Base-by-base conservation (phyloP, 53 echinoderm and acorn worm genomes). In the Holothuria scabra region DNA sequence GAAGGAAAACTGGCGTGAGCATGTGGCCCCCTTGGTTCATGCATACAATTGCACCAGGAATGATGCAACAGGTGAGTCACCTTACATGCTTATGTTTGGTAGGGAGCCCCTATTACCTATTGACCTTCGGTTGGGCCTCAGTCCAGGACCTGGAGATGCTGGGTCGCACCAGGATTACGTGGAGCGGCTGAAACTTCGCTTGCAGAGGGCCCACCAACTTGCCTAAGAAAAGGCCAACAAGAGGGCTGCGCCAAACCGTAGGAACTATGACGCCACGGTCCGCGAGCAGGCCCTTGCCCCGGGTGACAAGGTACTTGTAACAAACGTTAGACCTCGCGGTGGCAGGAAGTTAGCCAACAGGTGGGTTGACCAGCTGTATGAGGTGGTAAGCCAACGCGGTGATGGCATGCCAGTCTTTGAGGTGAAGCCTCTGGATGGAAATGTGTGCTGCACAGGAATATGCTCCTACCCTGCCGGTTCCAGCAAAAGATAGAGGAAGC, bases 391-490 rank as follows among this genome's bases (percentile, higher is more conserved):
- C 29, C 81, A 81, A 46, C 58, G 61, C 25, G 83, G 83, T 24
- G 90, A 59, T 56, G 80, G 37, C 18, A 84, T 79, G 60, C 90
- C 90, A n/a, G n/a, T n/a, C n/a, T n/a, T n/a, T n/a, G n/a, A n/a
- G n/a, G n/a, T n/a, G n/a, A n/a, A n/a, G n/a, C 14, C 86, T 90
- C 12, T 89, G 79, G 69, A n/a, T 33, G 18, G 80, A 86, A 8
- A 63, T 48, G 90, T n/a, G 86, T 83, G 8, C 65, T 90, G 1
- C 86, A 86, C 72, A 82, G 90, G 32, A 90, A 86, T 29, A 85
- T 90, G 82, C 61, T 89, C 11, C 64, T 85, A 4, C 81, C 90
- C 8, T 85, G 90, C 76, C 33, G 80, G 71, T 85, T 85, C 41
- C 59, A 48, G 56, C 68, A 62, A 35, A 26, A n/a, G 14, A 28